phyloP scores from a whole-genome alignment of 2,797 vertebrate species.

The Acanthopagrus latus region DNA sequence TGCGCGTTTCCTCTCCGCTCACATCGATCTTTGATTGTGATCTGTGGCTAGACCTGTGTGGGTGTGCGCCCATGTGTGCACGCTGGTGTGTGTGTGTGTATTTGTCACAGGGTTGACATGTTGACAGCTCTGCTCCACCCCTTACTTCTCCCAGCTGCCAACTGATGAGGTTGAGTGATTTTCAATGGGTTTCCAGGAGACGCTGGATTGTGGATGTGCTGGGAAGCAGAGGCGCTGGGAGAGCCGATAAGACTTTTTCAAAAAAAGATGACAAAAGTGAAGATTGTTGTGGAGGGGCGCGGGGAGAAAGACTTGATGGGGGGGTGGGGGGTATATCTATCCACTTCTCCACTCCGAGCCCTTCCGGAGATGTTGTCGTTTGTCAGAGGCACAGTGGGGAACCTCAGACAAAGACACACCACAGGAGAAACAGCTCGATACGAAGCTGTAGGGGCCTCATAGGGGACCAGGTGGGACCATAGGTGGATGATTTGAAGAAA shows the following conservation, averaged over 20 bases:
- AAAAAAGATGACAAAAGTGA: constrained; percentile 58
- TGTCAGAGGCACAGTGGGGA: constrained; percentile 33
- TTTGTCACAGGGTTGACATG: constrained; percentile 79
- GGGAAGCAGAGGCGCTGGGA: constrained; percentile 62
- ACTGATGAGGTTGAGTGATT: constrained; percentile 83
- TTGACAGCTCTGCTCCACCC: constrained; percentile 83
- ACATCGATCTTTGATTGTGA: constrained; percentile 44
- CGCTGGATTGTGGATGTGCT: constrained; percentile 57
- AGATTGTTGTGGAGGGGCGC: constrained; percentile 18
- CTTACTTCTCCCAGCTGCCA: constrained; percentile 81
- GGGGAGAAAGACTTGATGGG: not conserved
- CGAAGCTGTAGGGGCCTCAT: constrained; percentile 21
- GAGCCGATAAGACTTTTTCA: constrained; percentile 56
- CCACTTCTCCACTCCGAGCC: not conserved
- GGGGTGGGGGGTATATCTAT: constrained; percentile 2
- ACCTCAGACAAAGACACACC: constrained; percentile 36
- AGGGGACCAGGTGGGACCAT: constrained; percentile 11
- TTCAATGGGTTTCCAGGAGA: constrained; percentile 74
- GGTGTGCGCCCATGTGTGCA: constrained; percentile 30
- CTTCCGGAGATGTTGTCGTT: constrained; percentile 19
- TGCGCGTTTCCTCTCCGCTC: not conserved
- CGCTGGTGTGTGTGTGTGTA: constrained; percentile 50
- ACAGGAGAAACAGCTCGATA: constrained; percentile 27
- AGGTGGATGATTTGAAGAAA: constrained; percentile 45
- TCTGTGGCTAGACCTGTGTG: constrained; percentile 43